These are phyloP conservation scores for Cheiracanthium punctorium DNA, from an alignment of 2,888 invertebrate species.

Conservation along the genomic window DNA sequence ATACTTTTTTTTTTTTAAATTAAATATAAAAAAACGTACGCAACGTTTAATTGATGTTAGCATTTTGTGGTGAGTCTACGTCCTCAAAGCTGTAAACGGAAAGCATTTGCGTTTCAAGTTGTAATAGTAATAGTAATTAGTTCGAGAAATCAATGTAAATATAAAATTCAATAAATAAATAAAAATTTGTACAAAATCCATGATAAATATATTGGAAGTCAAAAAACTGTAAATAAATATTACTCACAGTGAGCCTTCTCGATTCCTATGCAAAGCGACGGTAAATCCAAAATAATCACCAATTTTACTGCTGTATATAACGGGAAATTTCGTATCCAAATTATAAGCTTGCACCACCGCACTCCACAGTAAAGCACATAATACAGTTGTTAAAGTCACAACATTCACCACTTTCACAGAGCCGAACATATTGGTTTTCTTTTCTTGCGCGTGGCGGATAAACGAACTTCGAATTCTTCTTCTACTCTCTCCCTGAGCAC, in stretches of 20 bases:
- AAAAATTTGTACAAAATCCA: too few species aligned
- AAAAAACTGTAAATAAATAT: background rate
- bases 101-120: too few species aligned
- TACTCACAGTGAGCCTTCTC: slow-evolving; percentile 58
- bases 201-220: too few species aligned
- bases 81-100: too few species aligned
- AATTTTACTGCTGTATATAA: slow-evolving; percentile 27
- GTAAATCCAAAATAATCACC: slow-evolving; percentile 58
- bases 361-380: background rate
- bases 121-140: too few species aligned
- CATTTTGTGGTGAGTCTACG: too few species aligned
- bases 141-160: too few species aligned
- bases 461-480: too few species aligned
- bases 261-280: slow-evolving; percentile 47
- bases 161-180: too few species aligned
- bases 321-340: slow-evolving; percentile 35
- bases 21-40: too few species aligned
- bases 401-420: background rate
- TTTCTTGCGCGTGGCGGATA: background rate
- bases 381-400: background rate
- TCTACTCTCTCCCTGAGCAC: background rate
- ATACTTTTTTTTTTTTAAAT: too few species aligned
- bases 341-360: slow-evolving; percentile 13
- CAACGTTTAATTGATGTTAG: too few species aligned
- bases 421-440: background rate